Base-by-base conservation (phyloP, 2,113 vertebrate species). In the Myiozetetes cayanensis region DNA sequence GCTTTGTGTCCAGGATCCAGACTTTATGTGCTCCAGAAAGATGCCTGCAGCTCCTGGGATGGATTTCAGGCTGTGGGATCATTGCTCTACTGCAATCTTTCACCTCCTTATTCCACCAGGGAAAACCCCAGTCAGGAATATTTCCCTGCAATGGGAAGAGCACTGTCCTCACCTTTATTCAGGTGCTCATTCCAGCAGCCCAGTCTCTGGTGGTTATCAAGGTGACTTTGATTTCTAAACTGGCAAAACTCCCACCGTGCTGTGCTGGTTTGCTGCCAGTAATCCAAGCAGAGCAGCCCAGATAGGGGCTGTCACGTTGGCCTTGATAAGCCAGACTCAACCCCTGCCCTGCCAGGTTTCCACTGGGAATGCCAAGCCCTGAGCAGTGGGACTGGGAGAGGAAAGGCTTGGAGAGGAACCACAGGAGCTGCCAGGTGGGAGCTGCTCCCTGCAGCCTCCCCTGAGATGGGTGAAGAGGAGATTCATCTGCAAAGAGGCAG, bases 171-270 rank as follows among this genome's bases (percentile, higher is more conserved):
- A 3, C 37, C n/a, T 31, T 10, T 24, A 61, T 41, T 35, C 22
- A 33, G 65, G 47, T 39, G 85, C 39, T 35, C 18, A 53, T 56
- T 41, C 27, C 83, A 76, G 27, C 14, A 35, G 59, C 83, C 33
- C 37, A 10, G 44, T 17, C 41, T 10, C 24, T 14, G 35, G 44
- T 43, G 74, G 39, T 65, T 47, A 22, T 28, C 79, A 85, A 90
- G 86, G 75, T 89, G 84, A 91, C 87, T 80, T 93, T 81, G 85
- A 24, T 58, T 70, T 44, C 70, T 28, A 20, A 77, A 28, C 22
- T 15, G 35, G 53, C 35, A 50, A 49, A 49, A 65, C 1, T 22
- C 0, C 3, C 31, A 4, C 53, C 31, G 10, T 22, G 49, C 66
- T 44, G 24, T 6, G 33, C 49, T 89, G 83, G 23, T 47, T 52